Evolutionary conservation across 1,140 invertebrate species (phyloP), one percentile per base, ranked within the genome.

Genomic region (Bombus vancouverensis): DNA sequence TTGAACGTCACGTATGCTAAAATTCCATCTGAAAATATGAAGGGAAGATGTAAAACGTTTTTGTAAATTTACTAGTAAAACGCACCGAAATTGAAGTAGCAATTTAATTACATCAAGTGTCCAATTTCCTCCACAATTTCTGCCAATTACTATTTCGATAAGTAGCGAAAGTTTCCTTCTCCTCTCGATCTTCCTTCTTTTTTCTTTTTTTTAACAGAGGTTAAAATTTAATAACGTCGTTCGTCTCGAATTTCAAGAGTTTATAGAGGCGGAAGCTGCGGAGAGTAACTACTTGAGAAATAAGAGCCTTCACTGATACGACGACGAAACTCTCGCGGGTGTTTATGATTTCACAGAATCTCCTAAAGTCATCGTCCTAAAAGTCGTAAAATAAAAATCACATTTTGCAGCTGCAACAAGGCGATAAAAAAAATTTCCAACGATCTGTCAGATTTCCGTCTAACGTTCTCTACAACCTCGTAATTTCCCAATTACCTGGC

Each of bases 341-440:
- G n/a, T 71, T 71, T 71, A 28, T 71, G 68, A 42, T 42, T 71
- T 6, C 25, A 1, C 10, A 5, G 10, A 28, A 5, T 6, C 12
- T 42, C 12, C 25, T 28, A 71, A 42, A 42, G 8, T 28, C 37
- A 39, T 71, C 2, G 68, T 28, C 1, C 25, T 0, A 1, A 12
- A 28, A 13, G 37, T 71, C 68, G 68, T 71, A 39, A 71, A 71
- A 73, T 47, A 44, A 47, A 73, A 73, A 70, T 70, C 66, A 37
- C 32, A 22, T 34, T 70, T 70, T 22, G 15, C 9, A 66, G 32
- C 15, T 34, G 65, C 15, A 22, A 18, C 32, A 18, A 18, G 65
- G 34, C 34, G 32, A 66, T 66, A 66, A 66, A 22, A 66, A 66
- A 66, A 3, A 66, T 66, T 34, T 34, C 18, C 13, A 22, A 34